phyloP scores from a whole-genome alignment of 2,113 vertebrate genomes.

The Monopterus albus region DNA sequence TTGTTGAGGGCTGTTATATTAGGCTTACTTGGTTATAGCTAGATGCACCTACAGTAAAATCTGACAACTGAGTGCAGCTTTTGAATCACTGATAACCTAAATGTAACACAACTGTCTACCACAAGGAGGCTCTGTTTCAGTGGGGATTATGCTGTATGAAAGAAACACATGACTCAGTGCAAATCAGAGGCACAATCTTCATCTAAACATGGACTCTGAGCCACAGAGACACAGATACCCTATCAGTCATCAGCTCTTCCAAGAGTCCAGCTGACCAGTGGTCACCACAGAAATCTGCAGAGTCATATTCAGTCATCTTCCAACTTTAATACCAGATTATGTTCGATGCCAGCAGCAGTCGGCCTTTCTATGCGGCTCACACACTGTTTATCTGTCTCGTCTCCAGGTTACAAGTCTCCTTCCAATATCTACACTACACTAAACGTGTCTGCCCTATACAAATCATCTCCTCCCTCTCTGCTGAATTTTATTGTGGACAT shows the following conservation, averaged over 20 bases:
- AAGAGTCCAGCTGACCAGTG: conserved; percentile 47
- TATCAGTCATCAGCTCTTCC: conserved; percentile 13
- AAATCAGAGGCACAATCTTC: conserved; percentile 18
- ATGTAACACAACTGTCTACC: conserved; percentile 1
- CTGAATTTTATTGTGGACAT: not conserved
- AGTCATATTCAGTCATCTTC: conserved; percentile 61
- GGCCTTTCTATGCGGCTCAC: conserved; percentile 21
- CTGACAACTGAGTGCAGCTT: not conserved
- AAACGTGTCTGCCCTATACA: not conserved
- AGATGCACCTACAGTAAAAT: no score
- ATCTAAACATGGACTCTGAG: conserved; percentile 24
- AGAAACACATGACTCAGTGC: not conserved
- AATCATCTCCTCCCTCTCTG: not conserved
- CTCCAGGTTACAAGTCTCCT: conserved; percentile 4
- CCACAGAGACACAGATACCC: conserved; percentile 6
- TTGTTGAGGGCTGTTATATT: no score
- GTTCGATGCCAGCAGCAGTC: conserved; percentile 5
- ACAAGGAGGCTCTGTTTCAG: conserved; percentile 43
- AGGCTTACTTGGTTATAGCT: no score
- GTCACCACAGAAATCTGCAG: conserved; percentile 29
- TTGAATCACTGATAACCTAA: not conserved
- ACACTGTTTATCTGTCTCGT: conserved; percentile 20
- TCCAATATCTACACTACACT: not conserved
- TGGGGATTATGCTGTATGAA: not conserved
- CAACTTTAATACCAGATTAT: conserved; percentile 61